Evolutionary conservation across 2,888 invertebrate genomes (phyloP).

Genomic region (Leptopilina syphax): DNA sequence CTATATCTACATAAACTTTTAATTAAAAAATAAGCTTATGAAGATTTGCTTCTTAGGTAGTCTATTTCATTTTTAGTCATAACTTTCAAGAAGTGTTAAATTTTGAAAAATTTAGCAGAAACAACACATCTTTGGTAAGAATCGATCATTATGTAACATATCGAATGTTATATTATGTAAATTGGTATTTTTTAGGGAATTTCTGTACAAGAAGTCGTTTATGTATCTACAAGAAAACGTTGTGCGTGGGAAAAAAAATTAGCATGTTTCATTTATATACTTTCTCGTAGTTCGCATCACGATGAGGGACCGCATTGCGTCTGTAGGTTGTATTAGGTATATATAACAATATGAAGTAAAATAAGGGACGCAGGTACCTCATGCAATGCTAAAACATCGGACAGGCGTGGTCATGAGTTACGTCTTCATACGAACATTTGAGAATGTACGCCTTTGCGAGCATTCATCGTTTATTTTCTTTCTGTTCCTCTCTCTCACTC

Average conservation of each 20-base stretch:
- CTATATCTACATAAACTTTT: too few relatives aligned
- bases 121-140: too few relatives aligned
- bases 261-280: conserved; percentile 41
- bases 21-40: too few relatives aligned
- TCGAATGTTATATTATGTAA: too few relatives aligned
- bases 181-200: not conserved
- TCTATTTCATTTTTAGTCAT: too few relatives aligned
- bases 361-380: conserved; percentile 54
- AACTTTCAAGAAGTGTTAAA: too few relatives aligned
- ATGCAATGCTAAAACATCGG: conserved; percentile 60
- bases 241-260: conserved; percentile 40
- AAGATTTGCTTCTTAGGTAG: too few relatives aligned
- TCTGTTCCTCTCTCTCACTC: too few relatives aligned
- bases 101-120: too few relatives aligned
- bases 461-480: conserved; percentile 26
- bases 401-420: conserved; percentile 68
- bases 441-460: conserved; percentile 52
- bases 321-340: conserved; percentile 42
- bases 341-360: conserved; percentile 33
- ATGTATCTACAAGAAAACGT: not conserved
- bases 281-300: conserved; percentile 49
- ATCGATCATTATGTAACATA: too few relatives aligned
- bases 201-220: not conserved
- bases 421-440: conserved; percentile 62
- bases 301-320: conserved; percentile 57